phyloP scores from a whole-genome alignment of 2,888 invertebrate species.

The Eremobia ochroleuca region DNA sequence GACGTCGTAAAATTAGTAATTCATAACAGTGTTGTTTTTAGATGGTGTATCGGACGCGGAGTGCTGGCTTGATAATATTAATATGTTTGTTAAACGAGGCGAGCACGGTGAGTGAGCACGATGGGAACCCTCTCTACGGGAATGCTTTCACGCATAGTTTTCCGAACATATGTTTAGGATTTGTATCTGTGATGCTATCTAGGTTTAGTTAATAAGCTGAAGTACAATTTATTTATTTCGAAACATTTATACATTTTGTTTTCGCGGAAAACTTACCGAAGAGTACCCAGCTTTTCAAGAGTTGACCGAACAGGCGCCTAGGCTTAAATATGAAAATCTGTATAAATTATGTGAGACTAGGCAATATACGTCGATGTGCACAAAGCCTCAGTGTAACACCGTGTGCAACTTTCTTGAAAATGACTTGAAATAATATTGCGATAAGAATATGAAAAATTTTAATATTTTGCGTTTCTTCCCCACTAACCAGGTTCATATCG shows the following conservation, averaged over 20 bases:
- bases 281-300: neutral
- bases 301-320: neutral
- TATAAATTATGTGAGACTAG: neutral
- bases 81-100: slow-evolving; percentile 85
- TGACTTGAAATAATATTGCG: neutral
- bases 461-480: neutral
- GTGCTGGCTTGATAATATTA: slow-evolving; percentile 83
- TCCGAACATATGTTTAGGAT: slow-evolving; percentile 48
- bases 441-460: neutral
- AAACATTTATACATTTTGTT: neutral
- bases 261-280: neutral
- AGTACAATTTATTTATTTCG: neutral
- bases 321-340: neutral
- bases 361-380: neutral
- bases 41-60: slow-evolving; percentile 84
- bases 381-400: neutral
- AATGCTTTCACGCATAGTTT: slow-evolving; percentile 48
- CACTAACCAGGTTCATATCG: neutral
- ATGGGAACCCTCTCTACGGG: slow-evolving; percentile 47
- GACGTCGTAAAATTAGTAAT: slow-evolving; percentile 86
- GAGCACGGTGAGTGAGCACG: slow-evolving; percentile 79
- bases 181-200: slow-evolving; percentile 33
- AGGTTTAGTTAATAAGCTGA: slow-evolving; percentile 16
- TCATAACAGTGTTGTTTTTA: slow-evolving; percentile 88
- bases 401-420: neutral